Conservation (phyloP, 2,888 invertebrate species). For the Plagodis dolabraria region DNA sequence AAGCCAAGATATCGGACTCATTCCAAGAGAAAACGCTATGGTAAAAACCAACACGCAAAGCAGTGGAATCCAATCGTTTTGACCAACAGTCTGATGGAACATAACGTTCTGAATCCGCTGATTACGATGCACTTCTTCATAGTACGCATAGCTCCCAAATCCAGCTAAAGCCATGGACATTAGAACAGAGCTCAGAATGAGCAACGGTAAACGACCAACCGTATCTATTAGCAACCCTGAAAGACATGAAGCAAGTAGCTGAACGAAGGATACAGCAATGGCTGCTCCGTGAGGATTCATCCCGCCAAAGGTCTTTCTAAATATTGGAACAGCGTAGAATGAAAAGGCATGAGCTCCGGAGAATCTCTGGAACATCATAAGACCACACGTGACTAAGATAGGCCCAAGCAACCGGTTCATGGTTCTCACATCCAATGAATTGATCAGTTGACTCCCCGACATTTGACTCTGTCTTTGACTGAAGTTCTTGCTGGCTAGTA, state of each 20-base stretch:
- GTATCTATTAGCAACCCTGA: slow-evolving; percentile 94
- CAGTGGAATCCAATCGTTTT: slow-evolving; percentile 93
- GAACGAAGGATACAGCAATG: slow-evolving; percentile 93
- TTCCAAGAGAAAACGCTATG: slow-evolving; percentile 93
- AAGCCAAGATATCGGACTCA: slow-evolving; percentile 95
- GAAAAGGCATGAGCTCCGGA: slow-evolving; percentile 93
- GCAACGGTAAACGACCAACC: slow-evolving; percentile 92
- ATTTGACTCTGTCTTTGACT: slow-evolving; percentile 74
- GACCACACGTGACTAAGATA: slow-evolving; percentile 91
- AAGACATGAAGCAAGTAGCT: slow-evolving; percentile 92
- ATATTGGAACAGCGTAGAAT: slow-evolving; percentile 94
- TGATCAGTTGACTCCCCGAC: slow-evolving; percentile 66
- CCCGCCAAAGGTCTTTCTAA: slow-evolving; percentile 92
- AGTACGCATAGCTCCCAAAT: slow-evolving; percentile 93
- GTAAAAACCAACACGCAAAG: slow-evolving; percentile 93
- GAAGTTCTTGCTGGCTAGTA: slow-evolving; percentile 82
- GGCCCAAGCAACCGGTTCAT: slow-evolving; percentile 87
- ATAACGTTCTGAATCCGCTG: slow-evolving; percentile 80
- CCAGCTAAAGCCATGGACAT: slow-evolving; percentile 95
- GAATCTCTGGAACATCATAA: slow-evolving; percentile 95
- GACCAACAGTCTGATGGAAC: slow-evolving; percentile 82
- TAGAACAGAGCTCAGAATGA: slow-evolving; percentile 92
- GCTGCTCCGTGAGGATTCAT: slow-evolving; percentile 94
- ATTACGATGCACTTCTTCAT: slow-evolving; percentile 88
- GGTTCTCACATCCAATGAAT: slow-evolving; percentile 72